Conservation (phyloP, 2,888 invertebrate species). For the Pseudococcus jackbeardsleyi region DNA sequence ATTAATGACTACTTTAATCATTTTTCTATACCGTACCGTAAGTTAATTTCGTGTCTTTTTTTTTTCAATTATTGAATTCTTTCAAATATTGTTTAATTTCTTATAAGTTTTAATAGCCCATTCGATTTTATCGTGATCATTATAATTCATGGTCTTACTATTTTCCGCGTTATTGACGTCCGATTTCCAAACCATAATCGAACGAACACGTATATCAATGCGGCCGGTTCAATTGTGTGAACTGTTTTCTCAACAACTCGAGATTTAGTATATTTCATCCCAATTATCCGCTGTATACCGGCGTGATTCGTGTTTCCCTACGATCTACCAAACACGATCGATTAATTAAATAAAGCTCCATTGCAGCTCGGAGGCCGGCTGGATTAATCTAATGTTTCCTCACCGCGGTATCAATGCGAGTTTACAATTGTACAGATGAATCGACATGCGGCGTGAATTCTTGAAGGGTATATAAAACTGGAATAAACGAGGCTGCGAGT, state of each 20-base stretch:
- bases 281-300: background rate
- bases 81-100: constrained; percentile 61
- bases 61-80: constrained; percentile 61
- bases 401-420: background rate
- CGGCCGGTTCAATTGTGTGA: constrained; percentile 24
- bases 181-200: constrained; percentile 51
- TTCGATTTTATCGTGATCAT: constrained; percentile 48
- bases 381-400: background rate
- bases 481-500: background rate
- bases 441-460: background rate
- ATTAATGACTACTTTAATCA: constrained; percentile 65
- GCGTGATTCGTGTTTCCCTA: constrained; percentile 24
- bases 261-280: constrained; percentile 15
- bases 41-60: constrained; percentile 63
- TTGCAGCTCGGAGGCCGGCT: constrained; percentile 7
- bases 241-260: constrained; percentile 28
- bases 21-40: constrained; percentile 63
- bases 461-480: background rate
- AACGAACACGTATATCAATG: constrained; percentile 44
- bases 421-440: background rate
- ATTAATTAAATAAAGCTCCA: constrained; percentile 45
- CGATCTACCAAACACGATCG: constrained; percentile 3
- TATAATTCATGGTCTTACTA: constrained; percentile 44
- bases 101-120: constrained; percentile 60
- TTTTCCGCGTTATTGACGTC: constrained; percentile 51